Base-by-base conservation (phyloP, 1,140 invertebrate species). In the roundworm (Caenorhabditis elegans) region DNA sequence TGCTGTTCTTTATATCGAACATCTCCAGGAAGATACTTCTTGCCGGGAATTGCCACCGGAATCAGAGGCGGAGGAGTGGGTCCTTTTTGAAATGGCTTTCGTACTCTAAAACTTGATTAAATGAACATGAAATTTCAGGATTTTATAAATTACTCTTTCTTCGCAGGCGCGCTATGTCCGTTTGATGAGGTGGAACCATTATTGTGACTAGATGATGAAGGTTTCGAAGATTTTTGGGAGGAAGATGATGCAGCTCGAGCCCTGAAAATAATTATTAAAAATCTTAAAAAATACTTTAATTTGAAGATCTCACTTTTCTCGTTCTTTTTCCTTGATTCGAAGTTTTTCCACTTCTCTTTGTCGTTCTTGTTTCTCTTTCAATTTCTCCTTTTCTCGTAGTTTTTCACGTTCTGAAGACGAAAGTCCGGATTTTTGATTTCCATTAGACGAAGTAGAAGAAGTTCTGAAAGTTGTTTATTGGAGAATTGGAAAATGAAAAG, bases 1-100 rank as follows among this genome's bases (percentile, higher is more conserved):
- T 70, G 60, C n/a, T 70, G 60, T 15, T 70, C 60, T n/a, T 70
- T 70, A 26, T 70, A 70, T 70, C 60, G 17, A n/a, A 70, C 60
- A 39, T 70, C 60, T 39, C 60, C 60, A 10, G 60, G 60, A 70
- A 70, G 60, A 39, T 70, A 70, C n/a, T 70, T 70, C 19, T 70
- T 70, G 3, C 60, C 60, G 10, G 60, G 60, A 22, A 70, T 26
- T 1, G 60, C 60, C 3, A 34, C 60, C 28, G 60, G 60, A 70
- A 70, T 70, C 1, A 70, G 17, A 39, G 60, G 60, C 28, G 60
- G 60, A 39, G 60, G 60, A 10, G 60, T 70, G 10, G 60, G 60
- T 22, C 34, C 60, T 28, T 70, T 70, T n/a, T 24, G 28, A 10
- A 70, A 70, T 10, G 60, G 60, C n/a, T 70, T 70, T 39, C 60